phyloP scores from a whole-genome alignment of 2,797 vertebrate genomes.

The Argya squamiceps region DNA sequence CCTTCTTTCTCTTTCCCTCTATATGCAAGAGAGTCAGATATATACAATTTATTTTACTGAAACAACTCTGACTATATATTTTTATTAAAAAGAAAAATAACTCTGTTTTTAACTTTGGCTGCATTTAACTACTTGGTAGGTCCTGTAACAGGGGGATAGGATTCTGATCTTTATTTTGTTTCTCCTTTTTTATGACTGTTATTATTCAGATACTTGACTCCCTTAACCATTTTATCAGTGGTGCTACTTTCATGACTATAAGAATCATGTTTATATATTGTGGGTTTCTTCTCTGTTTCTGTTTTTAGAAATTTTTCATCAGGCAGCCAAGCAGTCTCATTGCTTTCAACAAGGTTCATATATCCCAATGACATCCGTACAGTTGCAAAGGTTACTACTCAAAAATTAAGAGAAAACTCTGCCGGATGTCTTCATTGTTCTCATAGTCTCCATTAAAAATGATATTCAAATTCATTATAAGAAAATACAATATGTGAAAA shows the following conservation, averaged over 20 bases:
- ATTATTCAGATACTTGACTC: not conserved
- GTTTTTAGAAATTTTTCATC: conserved; percentile 2
- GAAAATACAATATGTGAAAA: not conserved
- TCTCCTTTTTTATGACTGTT: not conserved
- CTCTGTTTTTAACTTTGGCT: not conserved
- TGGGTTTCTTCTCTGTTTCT: conserved; percentile 28
- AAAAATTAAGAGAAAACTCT: not conserved
- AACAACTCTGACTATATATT: not conserved
- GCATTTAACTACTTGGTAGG: not conserved
- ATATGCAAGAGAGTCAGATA: not conserved
- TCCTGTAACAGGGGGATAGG: not conserved
- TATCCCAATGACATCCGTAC: not conserved
- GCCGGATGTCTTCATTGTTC: not conserved
- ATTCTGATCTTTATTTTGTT: not conserved
- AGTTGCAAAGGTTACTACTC: not conserved
- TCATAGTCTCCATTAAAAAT: not conserved
- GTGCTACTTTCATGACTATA: not conserved
- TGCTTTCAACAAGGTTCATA: not conserved
- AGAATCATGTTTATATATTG: conserved; percentile 4
- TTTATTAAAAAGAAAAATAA: not conserved
- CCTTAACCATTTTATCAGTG: not conserved
- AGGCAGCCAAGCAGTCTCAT: not conserved
- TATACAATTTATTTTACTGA: not conserved
- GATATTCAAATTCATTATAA: not conserved
- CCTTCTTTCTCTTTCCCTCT: not conserved